These are phyloP conservation scores for Neoseiulus cucumeris DNA, from an alignment of 1,140 invertebrate genomes.

Conservation along the genomic window DNA sequence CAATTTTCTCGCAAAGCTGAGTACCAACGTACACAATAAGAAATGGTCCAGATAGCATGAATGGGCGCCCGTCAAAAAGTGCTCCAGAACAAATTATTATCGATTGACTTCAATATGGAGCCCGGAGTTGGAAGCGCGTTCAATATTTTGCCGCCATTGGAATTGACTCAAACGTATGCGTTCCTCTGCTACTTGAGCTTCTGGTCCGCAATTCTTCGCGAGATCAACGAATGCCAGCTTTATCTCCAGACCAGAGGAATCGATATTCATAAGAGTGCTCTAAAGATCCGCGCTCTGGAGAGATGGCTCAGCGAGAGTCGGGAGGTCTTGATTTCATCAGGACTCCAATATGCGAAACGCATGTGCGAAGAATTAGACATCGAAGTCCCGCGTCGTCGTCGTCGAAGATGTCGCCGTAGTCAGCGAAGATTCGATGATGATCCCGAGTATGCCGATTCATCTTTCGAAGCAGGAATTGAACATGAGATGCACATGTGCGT, in stretches of 20 bases:
- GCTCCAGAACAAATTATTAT: no score
- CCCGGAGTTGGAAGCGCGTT: no score
- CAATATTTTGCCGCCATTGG: no score
- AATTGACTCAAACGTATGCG: no score
- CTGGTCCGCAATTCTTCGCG: slow-evolving; percentile 1
- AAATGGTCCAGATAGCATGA: no score
- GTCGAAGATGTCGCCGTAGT: not conserved
- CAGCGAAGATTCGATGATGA: not conserved
- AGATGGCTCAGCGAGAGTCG: not conserved
- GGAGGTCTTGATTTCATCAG: not conserved
- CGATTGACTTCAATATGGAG: no score
- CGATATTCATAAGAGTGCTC: not conserved
- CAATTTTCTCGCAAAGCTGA: no score
- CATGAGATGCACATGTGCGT: not conserved
- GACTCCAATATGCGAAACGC: not conserved
- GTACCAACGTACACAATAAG: no score
- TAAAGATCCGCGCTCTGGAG: slow-evolving; percentile 7
- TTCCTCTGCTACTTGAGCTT: slow-evolving; percentile 9
- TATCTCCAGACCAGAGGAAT: slow-evolving; percentile 9
- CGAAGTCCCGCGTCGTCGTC: not conserved
- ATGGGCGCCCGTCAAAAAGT: no score
- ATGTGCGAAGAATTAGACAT: slow-evolving; percentile 6
- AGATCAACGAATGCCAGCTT: slow-evolving; percentile 5
- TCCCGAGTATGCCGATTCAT: not conserved
- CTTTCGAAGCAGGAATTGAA: not conserved